Percentiles rank a stretch among this genome's conserved stretches.
Evolutionary conservation across 2,113 vertebrate species (phyloP).

Genomic region (Phoxinus phoxinus): DNA sequence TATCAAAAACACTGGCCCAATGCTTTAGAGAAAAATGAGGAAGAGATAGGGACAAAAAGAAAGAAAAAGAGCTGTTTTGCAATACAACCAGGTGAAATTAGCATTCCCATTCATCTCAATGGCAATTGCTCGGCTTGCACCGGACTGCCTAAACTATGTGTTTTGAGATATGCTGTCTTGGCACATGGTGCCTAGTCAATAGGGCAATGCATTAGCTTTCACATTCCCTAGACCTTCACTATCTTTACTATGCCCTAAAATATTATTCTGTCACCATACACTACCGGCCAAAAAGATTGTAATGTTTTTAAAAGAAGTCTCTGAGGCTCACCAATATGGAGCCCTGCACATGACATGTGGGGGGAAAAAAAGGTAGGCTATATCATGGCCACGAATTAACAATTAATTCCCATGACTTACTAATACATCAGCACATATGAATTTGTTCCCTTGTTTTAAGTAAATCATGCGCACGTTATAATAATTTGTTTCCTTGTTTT

Average conservation of each 20-base stretch:
- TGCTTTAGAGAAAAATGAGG: not conserved
- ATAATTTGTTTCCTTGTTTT: no score
- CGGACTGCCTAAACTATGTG: not conserved
- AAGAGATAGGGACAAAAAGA: not conserved
- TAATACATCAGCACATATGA: no score
- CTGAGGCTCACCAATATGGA: no score
- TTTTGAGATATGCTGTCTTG: not conserved
- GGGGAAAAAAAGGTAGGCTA: fast-evolving
- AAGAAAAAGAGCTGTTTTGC: not conserved
- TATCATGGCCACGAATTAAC: no score
- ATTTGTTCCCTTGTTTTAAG: no score
- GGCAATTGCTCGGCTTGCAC: not conserved
- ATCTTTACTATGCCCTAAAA: not conserved
- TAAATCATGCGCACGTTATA: no score
- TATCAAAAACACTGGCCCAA: slow-evolving; percentile 16
- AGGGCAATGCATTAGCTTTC: not conserved
- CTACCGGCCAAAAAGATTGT: no score
- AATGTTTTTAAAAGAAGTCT: no score
- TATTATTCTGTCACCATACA: not conserved
- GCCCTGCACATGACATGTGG: no score
- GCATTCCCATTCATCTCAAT: slow-evolving; percentile 3
- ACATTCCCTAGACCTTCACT: not conserved
- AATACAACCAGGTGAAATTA: not conserved
- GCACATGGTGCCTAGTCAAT: not conserved
- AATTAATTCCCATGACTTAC: no score